Evolutionary conservation across 2,797 vertebrate species (phyloP), one percentile per base, ranked within the genome.

Genomic region (Diceros bicornis): DNA sequence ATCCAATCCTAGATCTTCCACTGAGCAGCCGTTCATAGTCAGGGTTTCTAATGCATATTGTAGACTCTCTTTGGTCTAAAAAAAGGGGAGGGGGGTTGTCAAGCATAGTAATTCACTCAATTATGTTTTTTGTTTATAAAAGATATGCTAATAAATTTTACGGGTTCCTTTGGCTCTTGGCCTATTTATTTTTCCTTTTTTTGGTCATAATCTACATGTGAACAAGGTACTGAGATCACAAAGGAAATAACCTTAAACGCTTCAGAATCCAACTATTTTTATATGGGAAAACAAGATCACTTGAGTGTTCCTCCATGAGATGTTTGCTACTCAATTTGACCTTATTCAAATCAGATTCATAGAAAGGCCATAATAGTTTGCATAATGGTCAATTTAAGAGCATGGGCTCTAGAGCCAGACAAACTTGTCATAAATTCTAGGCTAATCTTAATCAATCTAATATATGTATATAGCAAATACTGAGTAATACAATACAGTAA

Each of bases 1-100:
- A 98, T 99, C 99, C 98, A 99, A 98, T 57, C 99, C 99, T 89
- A 99, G 99, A 98, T 99, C 99, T 98, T 99, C 99, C 98, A 99
- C 99, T 52, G 99, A 99, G 98, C 99, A 99, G 98, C 99, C 99
- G 94, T 99, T 99, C 99, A 99, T 99, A 96, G 99, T 99, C 91
- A 99, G 99, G 98, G 99, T 99, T 98, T 99, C 99, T 97, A 99
- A 99, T 25, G 99, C 99, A 98, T 99, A 99, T 97, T 99, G 99
- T 93, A 99, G 99, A 98, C 99, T 99, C 98, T 99, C 99, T 99
- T 99, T 99, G 71, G 99, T 99, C 99, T 99, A 75, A 69, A 97
- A 95, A 82, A 14, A 9, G 9, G 90, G 81, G 5, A 27, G 10
- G 81, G 64, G 69, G 55, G 1, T 68, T 12, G 21, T 97, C 71